Percentiles rank a stretch among this genome's conserved stretches.
These are phyloP conservation scores for Drosophila nigromelanica DNA, from an alignment of 1,140 invertebrate genomes.

Conservation along the genomic window DNA sequence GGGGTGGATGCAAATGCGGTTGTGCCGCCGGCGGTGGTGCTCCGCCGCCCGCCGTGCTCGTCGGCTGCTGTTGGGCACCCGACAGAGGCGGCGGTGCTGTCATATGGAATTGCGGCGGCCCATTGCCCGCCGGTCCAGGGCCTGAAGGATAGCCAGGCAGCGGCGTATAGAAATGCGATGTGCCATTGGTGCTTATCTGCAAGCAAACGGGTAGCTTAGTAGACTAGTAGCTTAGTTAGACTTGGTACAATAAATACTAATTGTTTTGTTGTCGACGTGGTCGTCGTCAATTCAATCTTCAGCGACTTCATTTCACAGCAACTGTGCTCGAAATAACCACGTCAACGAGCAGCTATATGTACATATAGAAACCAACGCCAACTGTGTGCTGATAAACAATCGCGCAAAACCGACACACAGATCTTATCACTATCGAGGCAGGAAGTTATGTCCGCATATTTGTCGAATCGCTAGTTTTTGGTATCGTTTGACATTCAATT, in stretches of 20 bases:
- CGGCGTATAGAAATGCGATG: slow-evolving; percentile 85
- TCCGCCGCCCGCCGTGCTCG: slow-evolving; percentile 35
- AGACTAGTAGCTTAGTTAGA: too few relatives aligned
- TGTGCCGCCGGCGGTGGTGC: slow-evolving; percentile 60
- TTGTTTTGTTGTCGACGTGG: slow-evolving; percentile 33
- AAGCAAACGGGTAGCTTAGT: slow-evolving; percentile 8
- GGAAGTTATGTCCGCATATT: neutral
- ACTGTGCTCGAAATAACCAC: slow-evolving; percentile 35
- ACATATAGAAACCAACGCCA: slow-evolving; percentile 26
- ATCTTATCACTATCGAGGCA: neutral
- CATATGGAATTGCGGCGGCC: slow-evolving; percentile 86
- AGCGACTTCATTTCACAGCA: slow-evolving; percentile 13
- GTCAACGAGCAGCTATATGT: slow-evolving; percentile 51
- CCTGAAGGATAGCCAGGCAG: slow-evolving; percentile 84
- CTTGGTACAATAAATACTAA: neutral
- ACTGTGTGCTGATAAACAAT: slow-evolving; percentile 16
- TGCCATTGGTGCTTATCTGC: slow-evolving; percentile 85
- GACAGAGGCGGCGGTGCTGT: slow-evolving; percentile 61
- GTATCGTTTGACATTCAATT: neutral
- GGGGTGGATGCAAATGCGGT: slow-evolving; percentile 84
- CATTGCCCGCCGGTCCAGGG: slow-evolving; percentile 85
- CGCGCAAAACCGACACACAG: neutral
- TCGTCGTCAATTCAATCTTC: slow-evolving; percentile 14
- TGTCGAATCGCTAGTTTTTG: neutral
- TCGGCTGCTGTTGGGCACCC: slow-evolving; percentile 56